A percentile compares a stretch with the other conserved stretches of the same genome.
These are phyloP conservation scores for Boloria selene DNA, from an alignment of 2,888 invertebrate species.

Conservation along the genomic window DNA sequence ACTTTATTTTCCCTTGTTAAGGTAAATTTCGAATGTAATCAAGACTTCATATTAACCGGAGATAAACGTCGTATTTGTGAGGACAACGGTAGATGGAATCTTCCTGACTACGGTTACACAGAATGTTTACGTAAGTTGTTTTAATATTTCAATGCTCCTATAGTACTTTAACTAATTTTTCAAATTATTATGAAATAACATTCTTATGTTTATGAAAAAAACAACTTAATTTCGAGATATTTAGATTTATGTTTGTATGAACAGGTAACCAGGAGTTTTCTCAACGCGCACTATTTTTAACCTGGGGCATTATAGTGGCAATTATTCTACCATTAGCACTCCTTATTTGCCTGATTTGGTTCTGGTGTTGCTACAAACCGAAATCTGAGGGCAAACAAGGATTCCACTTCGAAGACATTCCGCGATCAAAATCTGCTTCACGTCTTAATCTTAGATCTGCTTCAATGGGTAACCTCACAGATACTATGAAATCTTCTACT, in stretches of 20 bases:
- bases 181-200: not conserved
- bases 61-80: slow-evolving; percentile 92
- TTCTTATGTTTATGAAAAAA: not conserved
- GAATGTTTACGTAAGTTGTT: slow-evolving; percentile 93
- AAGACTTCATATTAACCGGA: slow-evolving; percentile 92
- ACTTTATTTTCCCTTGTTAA: slow-evolving; percentile 48
- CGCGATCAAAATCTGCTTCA: slow-evolving; percentile 83
- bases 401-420: slow-evolving; percentile 80
- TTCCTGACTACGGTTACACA: slow-evolving; percentile 92
- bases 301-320: slow-evolving; percentile 87
- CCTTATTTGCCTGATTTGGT: slow-evolving; percentile 84
- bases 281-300: slow-evolving; percentile 87
- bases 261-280: slow-evolving; percentile 86
- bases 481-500: slow-evolving; percentile 74
- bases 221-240: not conserved
- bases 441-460: slow-evolving; percentile 79
- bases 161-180: not conserved
- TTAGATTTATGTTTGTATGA: slow-evolving; percentile 28
- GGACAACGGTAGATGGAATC: slow-evolving; percentile 91
- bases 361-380: slow-evolving; percentile 83
- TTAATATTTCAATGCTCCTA: not conserved
- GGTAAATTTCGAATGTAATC: slow-evolving; percentile 95
- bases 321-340: slow-evolving; percentile 86
- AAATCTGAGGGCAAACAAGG: slow-evolving; percentile 81
- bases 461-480: slow-evolving; percentile 80